Percentiles rank a stretch among this genome's conserved stretches.
phyloP scores from a whole-genome alignment of 2,797 vertebrate species.

The Urophycis tenuis region DNA sequence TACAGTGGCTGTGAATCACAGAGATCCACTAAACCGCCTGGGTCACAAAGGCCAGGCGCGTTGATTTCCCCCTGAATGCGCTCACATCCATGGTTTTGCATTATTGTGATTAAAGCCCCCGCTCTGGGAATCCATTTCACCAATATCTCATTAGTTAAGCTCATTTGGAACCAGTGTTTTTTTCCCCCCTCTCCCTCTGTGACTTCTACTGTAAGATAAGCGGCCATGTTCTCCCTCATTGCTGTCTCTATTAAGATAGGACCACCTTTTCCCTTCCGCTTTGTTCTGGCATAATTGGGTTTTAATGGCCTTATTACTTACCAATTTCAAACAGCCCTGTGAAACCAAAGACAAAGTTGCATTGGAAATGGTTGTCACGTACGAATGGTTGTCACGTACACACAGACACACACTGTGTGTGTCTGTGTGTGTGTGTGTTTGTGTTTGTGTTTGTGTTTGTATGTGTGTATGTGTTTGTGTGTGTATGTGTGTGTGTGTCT shows the following conservation, averaged over 20 bases:
- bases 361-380: conserved; percentile 13
- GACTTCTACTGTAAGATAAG: neutral
- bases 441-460: conserved; percentile 5
- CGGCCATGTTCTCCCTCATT: neutral
- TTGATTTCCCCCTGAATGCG: neutral
- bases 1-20: neutral
- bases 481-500: neutral
- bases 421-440: neutral
- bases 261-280: neutral
- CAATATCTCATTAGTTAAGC: neutral
- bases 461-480: neutral
- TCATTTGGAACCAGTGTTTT: neutral
- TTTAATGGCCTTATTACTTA: conserved; percentile 24
- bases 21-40: neutral
- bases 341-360: neutral
- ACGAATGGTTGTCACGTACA: neutral
- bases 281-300: neutral
- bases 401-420: neutral
- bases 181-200: neutral
- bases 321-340: conserved; percentile 4
- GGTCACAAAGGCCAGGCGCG: neutral
- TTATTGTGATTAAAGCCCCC: neutral
- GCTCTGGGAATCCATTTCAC: neutral
- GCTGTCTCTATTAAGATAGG: conserved; percentile 10
- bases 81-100: neutral